Base-by-base conservation (phyloP, 2,888 invertebrate genomes). In the Hedya salicella region DNA sequence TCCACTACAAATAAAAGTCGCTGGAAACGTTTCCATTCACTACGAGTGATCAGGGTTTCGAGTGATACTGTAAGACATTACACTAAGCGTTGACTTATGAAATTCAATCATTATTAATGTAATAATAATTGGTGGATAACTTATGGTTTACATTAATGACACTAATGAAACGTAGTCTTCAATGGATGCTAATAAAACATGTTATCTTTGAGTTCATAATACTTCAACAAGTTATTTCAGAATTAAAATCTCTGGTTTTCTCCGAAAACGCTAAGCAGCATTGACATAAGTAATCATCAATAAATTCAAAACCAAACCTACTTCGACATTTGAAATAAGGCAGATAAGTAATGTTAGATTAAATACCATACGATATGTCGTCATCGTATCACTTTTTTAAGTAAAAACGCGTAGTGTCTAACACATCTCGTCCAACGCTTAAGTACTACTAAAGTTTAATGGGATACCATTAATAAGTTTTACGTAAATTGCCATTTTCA, bases 401-500 rank as follows among this genome's bases (percentile, higher is more conserved):
- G 64, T 64, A 85, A 79, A 84, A 84, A 86, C 87, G 85, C 84
- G 77, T 77, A 80, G 91, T 91, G 91, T 91, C 86, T 82, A 85
- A 91, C 91, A 91, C 91, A 86, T 88, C 82, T 82, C 83, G 78
- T 82, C 80, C 78, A 86, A 85, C 82, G 77, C 82, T 87, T 87
- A 88, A 86, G 84, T 88, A 86, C 60, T 68, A 68, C 84, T 84
- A 84, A 83, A 84, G 85, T 83, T 82, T 82, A 78, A 78, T 80
- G 85, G 83, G 84, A 83, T 87, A 87, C 88, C 86, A 88, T 82
- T 86, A 75, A 85, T 85, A 85, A 87, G 82, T 85, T 83, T 87
- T 87, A 91, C 84, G 88, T 86, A 89, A 89, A 91, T 91, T 91
- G 91, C 91, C 87, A 90, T 90, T 88, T 89, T 92, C 92, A 92